phyloP scores from a whole-genome alignment of 2,113 vertebrate genomes.

The Catharus minimus region DNA sequence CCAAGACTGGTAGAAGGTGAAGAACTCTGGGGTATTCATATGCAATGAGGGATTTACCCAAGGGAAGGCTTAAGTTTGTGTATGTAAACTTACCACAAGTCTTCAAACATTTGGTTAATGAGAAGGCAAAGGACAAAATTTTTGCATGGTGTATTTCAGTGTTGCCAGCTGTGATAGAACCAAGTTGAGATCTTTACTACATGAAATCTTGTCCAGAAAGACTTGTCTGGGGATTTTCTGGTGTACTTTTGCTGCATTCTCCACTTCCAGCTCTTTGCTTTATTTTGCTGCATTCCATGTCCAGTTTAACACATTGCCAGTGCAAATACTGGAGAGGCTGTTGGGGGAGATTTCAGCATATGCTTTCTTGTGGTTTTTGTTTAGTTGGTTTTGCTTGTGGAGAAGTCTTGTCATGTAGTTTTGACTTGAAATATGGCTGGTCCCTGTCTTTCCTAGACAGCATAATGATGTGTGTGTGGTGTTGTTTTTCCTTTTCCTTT shows the following conservation, averaged over 20 bases:
- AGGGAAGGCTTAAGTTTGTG: background rate
- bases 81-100: background rate
- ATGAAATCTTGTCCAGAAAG: background rate
- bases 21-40: slow-evolving; percentile 16
- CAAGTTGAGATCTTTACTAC: background rate
- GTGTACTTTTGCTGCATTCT: background rate
- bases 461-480: slow-evolving; percentile 39
- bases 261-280: background rate
- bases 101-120: background rate
- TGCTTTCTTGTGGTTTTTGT: background rate
- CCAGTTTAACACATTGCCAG: fast-evolving
- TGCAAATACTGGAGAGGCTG: background rate
- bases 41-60: background rate
- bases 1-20: slow-evolving; percentile 93
- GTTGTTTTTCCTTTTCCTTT: slow-evolving; percentile 42
- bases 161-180: background rate
- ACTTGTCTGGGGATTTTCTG: background rate
- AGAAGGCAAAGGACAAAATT: background rate
- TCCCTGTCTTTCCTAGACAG: background rate
- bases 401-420: background rate
- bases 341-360: background rate
- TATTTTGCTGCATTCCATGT: background rate
- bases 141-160: background rate
- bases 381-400: background rate
- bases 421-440: background rate